These are phyloP conservation scores for Ceratosolen solmsi DNA, from an alignment of 1,140 invertebrate species.

Conservation along the genomic window DNA sequence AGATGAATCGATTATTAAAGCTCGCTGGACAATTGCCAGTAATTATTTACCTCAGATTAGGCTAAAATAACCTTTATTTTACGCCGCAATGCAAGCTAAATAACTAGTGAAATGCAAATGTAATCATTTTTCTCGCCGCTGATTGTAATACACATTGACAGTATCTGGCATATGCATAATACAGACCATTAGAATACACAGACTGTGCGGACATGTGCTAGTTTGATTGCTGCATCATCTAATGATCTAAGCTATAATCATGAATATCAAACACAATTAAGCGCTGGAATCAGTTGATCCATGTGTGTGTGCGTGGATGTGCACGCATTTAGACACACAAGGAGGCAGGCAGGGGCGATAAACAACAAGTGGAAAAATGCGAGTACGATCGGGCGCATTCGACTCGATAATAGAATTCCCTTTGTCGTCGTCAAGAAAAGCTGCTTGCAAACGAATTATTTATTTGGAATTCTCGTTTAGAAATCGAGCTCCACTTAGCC, in stretches of 20 bases:
- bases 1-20: too few relatives aligned
- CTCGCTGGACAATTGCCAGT: too few relatives aligned
- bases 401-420: neutral
- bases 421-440: slow-evolving; percentile 22
- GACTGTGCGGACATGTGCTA: neutral
- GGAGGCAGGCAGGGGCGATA: neutral
- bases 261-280: slow-evolving; percentile 45
- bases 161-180: slow-evolving; percentile 11
- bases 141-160: neutral
- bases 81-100: neutral
- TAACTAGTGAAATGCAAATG: neutral
- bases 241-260: slow-evolving; percentile 38
- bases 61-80: too few relatives aligned
- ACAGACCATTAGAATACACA: slow-evolving; percentile 11
- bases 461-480: neutral
- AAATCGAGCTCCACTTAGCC: too few relatives aligned
- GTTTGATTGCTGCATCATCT: slow-evolving; percentile 37
- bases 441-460: neutral
- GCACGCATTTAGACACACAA: neutral
- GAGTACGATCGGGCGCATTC: neutral
- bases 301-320: neutral
- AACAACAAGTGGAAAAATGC: slow-evolving; percentile 27
- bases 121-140: neutral
- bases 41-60: too few relatives aligned
- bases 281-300: neutral